phyloP scores from a whole-genome alignment of 2,113 vertebrate species.

The Gorsachius goisagi region DNA sequence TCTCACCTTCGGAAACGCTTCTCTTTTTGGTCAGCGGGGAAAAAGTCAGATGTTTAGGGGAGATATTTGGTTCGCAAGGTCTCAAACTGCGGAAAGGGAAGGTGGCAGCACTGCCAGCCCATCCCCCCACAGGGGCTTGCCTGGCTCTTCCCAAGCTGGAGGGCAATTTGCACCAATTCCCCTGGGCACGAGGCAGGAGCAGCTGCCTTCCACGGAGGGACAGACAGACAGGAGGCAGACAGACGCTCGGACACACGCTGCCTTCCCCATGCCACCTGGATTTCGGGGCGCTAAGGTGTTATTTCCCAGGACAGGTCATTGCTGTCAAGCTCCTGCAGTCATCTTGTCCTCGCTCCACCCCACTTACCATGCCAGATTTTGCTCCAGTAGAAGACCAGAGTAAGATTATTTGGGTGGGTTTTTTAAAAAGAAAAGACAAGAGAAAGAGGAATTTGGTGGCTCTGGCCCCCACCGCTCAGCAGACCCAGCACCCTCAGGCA shows the following conservation, averaged over 20 bases:
- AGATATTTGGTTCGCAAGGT: neutral
- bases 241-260: neutral
- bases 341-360: neutral
- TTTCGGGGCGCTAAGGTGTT: neutral
- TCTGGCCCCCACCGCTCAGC: neutral
- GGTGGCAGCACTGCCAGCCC: neutral
- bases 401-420: neutral
- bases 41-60: no score
- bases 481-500: neutral
- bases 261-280: neutral
- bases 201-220: neutral
- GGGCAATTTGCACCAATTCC: neutral
- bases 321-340: neutral
- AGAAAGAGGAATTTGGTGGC: neutral
- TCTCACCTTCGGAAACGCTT: neutral
- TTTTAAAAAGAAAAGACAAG: neutral
- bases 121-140: accelerated
- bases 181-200: neutral
- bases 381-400: neutral
- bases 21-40: neutral
- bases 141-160: neutral
- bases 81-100: neutral
- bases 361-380: neutral
- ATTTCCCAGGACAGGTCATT: neutral
- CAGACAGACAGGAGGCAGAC: neutral